These are phyloP conservation scores for Pedetes capensis DNA, from an alignment of 2,113 vertebrate species.

Conservation along the genomic window DNA sequence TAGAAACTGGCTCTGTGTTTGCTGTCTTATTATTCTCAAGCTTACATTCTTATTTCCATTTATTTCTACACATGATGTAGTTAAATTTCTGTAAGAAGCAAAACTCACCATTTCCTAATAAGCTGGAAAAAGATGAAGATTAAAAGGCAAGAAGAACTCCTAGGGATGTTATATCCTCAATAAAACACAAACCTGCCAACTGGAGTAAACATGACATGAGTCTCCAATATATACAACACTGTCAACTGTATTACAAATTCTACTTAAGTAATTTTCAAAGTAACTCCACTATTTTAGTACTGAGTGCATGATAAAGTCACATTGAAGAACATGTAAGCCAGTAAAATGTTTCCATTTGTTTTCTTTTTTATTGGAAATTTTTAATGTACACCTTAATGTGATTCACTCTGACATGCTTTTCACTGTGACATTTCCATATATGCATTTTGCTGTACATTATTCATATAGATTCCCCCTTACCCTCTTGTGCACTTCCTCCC, in stretches of 20 bases:
- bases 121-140: not conserved
- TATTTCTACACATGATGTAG: not conserved
- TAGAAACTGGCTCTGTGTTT: not conserved
- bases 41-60: not conserved
- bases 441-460: no score
- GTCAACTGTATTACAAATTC: not conserved
- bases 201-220: no score
- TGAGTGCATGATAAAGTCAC: not conserved
- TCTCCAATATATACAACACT: not conserved
- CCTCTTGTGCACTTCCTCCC: no score
- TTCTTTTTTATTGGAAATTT: not conserved
- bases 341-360: not conserved
- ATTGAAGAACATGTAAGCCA: not conserved
- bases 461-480: no score
- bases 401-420: no score
- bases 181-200: not conserved
- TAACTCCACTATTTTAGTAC: not conserved
- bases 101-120: not conserved
- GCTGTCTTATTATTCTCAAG: not conserved
- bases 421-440: no score
- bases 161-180: not conserved
- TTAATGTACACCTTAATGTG: no score
- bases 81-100: not conserved
- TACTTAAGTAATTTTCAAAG: not conserved
- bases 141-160: not conserved